Base-by-base conservation (phyloP, 2,888 invertebrate species). In the Leptodirus hochenwartii region DNA sequence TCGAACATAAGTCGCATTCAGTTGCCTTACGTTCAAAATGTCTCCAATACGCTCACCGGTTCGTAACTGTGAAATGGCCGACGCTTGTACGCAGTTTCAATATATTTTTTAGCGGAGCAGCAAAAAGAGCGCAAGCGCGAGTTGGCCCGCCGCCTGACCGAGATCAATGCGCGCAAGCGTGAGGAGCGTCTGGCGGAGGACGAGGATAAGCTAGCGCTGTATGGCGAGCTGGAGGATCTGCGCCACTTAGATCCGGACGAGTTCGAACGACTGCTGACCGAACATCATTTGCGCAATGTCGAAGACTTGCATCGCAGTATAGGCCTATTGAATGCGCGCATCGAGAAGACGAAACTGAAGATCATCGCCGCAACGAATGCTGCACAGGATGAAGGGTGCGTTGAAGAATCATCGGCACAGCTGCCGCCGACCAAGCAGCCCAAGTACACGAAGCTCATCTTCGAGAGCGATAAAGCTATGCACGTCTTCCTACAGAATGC, bases 161-260 rank as follows among this genome's bases (percentile, higher is more conserved):
- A 91, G 56, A 81, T 90, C 29, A 90, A 90, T 51, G 84, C 85
- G 1, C 68, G 82, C 28, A 81, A 87, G 49, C 61, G 90, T 38
- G 80, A 82, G 45, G 88, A 90, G 50, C 73, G 81, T 47, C 58
- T 91, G 15, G 77, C 76, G 3, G 84, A 84, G 47, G 90, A 91
- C 47, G 87, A 90, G 47, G 81, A 87, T 40, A 80, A 80, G 46
- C 51, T 91, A 20, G 72, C 72, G 44, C 74, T 80, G 41, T 53
- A 90, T 16, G 55, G 76, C 27, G 68, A 73, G 25, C 65, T 87
- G 34, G 75, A 82, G 53, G 82, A 77, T 41, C 57, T 76, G 42
- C 24, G 22, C 3, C 34, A 38, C 5, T 17, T 30, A 6, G n/a
- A 20, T 20, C 20, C 73, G 30, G 76, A 79, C 44, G 47, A 48